Percentiles rank a stretch among this genome's conserved stretches.
These are phyloP conservation scores for Gallinago solitaria DNA, from an alignment of 2,797 vertebrate genomes.

Conservation along the genomic window DNA sequence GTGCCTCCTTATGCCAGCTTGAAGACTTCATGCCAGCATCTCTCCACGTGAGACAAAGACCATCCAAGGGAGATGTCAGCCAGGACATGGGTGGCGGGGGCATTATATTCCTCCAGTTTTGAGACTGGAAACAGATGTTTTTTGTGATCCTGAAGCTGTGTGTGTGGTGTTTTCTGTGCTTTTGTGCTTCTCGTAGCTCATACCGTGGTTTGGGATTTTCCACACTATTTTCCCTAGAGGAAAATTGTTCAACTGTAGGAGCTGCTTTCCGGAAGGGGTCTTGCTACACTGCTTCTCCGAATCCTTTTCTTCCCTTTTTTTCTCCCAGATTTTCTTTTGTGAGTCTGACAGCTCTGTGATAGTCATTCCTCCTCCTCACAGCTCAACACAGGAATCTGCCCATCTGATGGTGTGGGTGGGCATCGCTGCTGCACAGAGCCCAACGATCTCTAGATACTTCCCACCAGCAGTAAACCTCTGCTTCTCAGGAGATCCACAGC, in stretches of 20 bases:
- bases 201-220: background rate
- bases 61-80: background rate
- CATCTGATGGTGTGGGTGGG: background rate
- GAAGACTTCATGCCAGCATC: background rate
- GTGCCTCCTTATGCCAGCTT: background rate
- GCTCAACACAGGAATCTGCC: background rate
- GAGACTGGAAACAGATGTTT: background rate
- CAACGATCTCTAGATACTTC: background rate
- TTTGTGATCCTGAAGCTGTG: background rate
- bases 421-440: background rate
- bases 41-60: background rate
- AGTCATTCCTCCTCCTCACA: constrained; percentile 2
- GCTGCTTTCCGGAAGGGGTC: background rate
- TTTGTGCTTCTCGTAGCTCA: background rate
- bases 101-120: background rate
- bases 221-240: background rate
- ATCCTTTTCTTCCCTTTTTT: background rate
- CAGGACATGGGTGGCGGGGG: background rate
- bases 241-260: background rate
- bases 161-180: background rate
- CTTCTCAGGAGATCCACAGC: background rate
- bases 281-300: background rate
- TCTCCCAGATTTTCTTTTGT: background rate
- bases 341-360: background rate
- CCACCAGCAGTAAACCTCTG: background rate